Evolutionary conservation across 37 sponge, comb jelly and placozoan genomes (phyloP).

Genomic region (Diacarnus erythraeanus): DNA sequence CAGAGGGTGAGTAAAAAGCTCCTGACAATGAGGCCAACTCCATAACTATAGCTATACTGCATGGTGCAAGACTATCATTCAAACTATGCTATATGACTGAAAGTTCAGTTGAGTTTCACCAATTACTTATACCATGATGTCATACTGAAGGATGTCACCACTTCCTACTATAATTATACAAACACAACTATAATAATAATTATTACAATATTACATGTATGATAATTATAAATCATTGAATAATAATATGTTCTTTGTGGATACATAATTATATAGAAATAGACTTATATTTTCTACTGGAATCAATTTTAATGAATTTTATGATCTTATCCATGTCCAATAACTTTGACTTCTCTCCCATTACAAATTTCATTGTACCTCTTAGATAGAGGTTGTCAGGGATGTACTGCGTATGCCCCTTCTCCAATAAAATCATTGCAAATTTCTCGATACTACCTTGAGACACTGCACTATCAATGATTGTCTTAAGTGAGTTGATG

Average conservation of each 20-base stretch:
- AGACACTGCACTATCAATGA: background rate
- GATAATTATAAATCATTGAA: no score
- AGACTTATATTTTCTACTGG: background rate
- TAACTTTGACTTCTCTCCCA: slow-evolving; percentile 7
- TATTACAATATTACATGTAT: no score
- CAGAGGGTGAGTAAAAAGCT: background rate
- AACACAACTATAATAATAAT: no score
- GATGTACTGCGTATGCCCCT: background rate
- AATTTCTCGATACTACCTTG: background rate
- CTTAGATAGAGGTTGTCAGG: background rate
- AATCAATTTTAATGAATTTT: background rate
- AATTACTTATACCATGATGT: no score
- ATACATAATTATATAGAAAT: no score
- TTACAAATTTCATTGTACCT: background rate
- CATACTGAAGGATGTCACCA: no score
- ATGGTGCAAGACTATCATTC: no score
- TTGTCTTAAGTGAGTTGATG: slow-evolving; percentile 1
- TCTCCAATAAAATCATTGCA: background rate
- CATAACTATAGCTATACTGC: background rate
- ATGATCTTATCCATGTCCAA: background rate
- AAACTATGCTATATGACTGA: no score
- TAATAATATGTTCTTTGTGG: no score
- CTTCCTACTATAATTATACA: no score
- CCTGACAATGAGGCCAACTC: background rate
- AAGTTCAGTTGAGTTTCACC: no score